Base-by-base conservation (phyloP, 2,888 invertebrate genomes). In the Brenthis daphne region DNA sequence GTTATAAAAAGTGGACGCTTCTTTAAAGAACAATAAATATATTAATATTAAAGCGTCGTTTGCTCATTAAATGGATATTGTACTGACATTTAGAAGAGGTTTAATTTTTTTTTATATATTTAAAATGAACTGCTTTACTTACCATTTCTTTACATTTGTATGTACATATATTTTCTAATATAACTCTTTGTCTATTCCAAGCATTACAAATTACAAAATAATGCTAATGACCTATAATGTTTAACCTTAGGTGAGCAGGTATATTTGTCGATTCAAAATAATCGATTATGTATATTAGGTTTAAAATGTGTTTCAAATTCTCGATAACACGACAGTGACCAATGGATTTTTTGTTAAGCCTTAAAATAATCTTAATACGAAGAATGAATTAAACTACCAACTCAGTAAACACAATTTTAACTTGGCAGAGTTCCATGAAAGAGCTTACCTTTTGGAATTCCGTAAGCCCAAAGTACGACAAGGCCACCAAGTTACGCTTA, bases 381-480 rank as follows among this genome's bases (percentile, higher is more conserved):
- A 11, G 14, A 13, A 33, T 4, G 12, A 37, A 16, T 11, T 37
- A 4, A 33, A 29, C 29, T 33, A 61, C 51, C 33, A n/a, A 6
- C 20, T 33, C 50, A 61, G 33, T 50, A 12, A 33, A 24, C 20
- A 14, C 24, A 51, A 51, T n/a, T 8, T n/a, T 51, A n/a, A 43
- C 37, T 51, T 51, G 51, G 51, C 51, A 14, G 16, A 3, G n/a
- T 16, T 51, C n/a, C 51, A 51, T 51, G 51, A 51, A 51, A n/a
- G 16, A 51, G 51, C 68, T 71, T 33, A 97, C 96, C 94, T 97
- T 96, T 92, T 99, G 99, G 89, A 95, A 96, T 90, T 99, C 99
- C 8, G 99, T 98, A 74, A 99, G 94, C 74, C 99, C 99, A 88
- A 99, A 99, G 89, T 98, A 99, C 65, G 99, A 97, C 98, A 99